A percentile compares a stretch with the other conserved stretches of the same genome.
Evolutionary conservation across 2,888 invertebrate species (phyloP).

Genomic region (Hybos culiciformis): DNA sequence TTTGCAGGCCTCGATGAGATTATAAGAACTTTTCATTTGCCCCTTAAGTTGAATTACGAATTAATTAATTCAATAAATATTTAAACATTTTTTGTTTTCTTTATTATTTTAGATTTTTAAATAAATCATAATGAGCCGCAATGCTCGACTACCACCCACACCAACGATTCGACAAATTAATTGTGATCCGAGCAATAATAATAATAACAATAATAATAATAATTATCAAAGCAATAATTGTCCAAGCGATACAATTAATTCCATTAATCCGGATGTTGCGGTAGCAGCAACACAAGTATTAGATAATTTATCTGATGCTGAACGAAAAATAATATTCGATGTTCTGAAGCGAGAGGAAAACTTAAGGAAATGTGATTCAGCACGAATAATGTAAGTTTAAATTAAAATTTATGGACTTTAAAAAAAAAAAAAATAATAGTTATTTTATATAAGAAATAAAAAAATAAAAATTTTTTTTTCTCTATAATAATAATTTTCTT

Average conservation of each 20-base stretch:
- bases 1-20: too few relatives aligned
- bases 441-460: too few relatives aligned
- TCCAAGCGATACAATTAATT: constrained; percentile 27
- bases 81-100: too few relatives aligned
- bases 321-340: constrained; percentile 41
- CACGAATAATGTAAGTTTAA: constrained; percentile 40
- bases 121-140: too few relatives aligned
- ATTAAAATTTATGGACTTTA: too few relatives aligned
- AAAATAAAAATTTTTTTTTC: too few relatives aligned
- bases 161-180: constrained; percentile 22
- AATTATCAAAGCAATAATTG: constrained; percentile 20
- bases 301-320: constrained; percentile 33
- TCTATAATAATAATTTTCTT: too few relatives aligned
- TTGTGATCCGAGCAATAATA: constrained; percentile 4
- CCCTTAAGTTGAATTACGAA: too few relatives aligned
- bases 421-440: too few relatives aligned
- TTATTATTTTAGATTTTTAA: too few relatives aligned
- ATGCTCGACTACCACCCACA: constrained; percentile 32
- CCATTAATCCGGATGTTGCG: constrained; percentile 29
- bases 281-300: constrained; percentile 32
- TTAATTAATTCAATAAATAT: too few relatives aligned
- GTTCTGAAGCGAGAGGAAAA: constrained; percentile 42
- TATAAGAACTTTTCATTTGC: too few relatives aligned
- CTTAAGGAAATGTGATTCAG: constrained; percentile 39
- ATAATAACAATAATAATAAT: constrained; percentile 13